Evolutionary conservation across 2,888 invertebrate genomes (phyloP), one percentile per base, ranked within the genome.

Genomic region (Drosophila borborema): DNA sequence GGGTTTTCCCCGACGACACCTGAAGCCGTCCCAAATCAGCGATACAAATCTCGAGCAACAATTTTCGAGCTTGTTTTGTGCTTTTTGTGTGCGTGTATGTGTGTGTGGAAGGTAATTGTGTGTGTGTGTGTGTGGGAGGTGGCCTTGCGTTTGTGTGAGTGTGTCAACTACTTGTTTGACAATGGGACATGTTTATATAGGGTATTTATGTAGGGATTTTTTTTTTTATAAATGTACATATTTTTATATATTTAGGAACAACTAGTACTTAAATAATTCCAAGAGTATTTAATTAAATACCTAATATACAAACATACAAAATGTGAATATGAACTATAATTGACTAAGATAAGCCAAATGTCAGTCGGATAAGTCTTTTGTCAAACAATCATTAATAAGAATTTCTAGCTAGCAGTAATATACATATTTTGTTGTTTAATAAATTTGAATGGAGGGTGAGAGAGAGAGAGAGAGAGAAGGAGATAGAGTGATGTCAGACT

Each of bases 1-100:
- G 49, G 46, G 56, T n/a, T 49, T 48, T 12, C 8, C 16, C 8
- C 53, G 55, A 51, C 51, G 61, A 48, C 67, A 61, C 56, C 72
- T 41, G 56, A 36, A 31, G 43, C 46, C 75, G 36, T 54, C 71
- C 61, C 45, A 68, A 76, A 77, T 77, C 58, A 58, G 20, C 72
- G 69, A 80, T 88, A 70, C 66, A 74, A 88, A 86, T 80, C 83
- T 77, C 67, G 74, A 55, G 63, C 86, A 55, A 82, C 83, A 74
- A 80, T 68, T 74, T 72, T 70, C 68, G 56, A 86, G 67, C 58
- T 69, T 76, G 67, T 74, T 74, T 80, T 48, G 31, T 48, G 48
- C n/a, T 6, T 64, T 64, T 72, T 53, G 4, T 64, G 58, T 59
- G 10, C 41, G 18, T 45, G 51, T 53, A 48, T 53, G 51, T 7